These are phyloP conservation scores for Spilosoma lubricipeda DNA, from an alignment of 2,888 invertebrate species.

Conservation along the genomic window DNA sequence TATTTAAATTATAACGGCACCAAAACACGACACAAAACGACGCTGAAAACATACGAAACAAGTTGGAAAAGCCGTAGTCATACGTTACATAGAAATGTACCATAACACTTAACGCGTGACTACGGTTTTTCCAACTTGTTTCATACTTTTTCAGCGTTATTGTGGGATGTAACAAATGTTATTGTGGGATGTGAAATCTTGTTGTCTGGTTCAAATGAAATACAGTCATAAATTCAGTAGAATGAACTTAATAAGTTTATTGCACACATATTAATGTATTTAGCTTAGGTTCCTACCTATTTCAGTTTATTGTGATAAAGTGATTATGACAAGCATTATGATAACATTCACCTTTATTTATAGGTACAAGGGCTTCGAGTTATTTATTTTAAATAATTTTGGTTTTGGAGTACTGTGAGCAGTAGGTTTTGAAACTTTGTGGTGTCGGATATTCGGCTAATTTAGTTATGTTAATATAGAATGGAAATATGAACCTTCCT, in stretches of 20 bases:
- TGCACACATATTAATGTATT: constrained; percentile 9
- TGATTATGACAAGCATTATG: not conserved
- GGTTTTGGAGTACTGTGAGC: not conserved
- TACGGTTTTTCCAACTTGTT: too few species aligned
- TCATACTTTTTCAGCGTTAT: too few species aligned
- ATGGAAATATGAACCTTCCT: constrained; percentile 42
- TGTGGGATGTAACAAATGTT: too few species aligned
- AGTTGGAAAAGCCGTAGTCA: too few species aligned
- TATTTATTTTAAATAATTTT: not conserved
- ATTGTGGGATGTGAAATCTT: too few species aligned
- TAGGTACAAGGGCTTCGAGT: not conserved
- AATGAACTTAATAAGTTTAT: constrained; percentile 37
- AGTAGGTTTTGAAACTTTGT: not conserved
- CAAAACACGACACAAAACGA: too few species aligned
- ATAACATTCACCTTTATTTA: not conserved
- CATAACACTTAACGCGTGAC: too few species aligned
- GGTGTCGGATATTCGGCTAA: constrained; percentile 28
- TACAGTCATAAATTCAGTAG: not conserved
- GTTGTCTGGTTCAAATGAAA: not conserved
- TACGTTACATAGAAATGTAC: too few species aligned
- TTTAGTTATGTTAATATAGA: constrained; percentile 24
- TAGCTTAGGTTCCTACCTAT: too few species aligned
- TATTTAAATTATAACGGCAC: too few species aligned
- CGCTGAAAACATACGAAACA: too few species aligned
- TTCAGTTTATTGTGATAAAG: too few species aligned